Evolutionary conservation across 2,797 vertebrate genomes (phyloP), one percentile per base, ranked within the genome.

Genomic region (Mormyrops attenuatus): DNA sequence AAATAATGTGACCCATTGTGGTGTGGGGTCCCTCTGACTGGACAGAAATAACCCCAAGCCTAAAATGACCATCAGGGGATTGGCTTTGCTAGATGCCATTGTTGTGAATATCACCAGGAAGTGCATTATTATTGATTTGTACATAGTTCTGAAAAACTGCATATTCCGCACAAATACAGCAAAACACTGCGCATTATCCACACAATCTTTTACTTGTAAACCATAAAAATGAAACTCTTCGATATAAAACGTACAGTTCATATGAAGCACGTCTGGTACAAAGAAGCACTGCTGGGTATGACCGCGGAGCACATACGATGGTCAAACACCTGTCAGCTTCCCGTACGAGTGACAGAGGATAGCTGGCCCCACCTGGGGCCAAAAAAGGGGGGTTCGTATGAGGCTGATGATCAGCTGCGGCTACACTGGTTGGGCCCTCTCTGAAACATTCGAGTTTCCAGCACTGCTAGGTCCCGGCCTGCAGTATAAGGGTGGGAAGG

Each of bases 141-240:
- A 47, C 26, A 20, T 15, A 49, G 49, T 9, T 13, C 47, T 52
- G 50, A 77, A 47, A 38, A 53, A 26, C 5, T 30, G 22, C 22
- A 89, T n/a, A 82, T 6, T 57, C 47, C 8, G 9, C 11, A 89
- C n/a, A 9, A 26, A 52, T 55, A 84, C 77, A 88, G 30, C n/a
- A 63, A 88, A 41, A 57, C 57, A 80, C 38, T 80, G 63, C 15
- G 50, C 93, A 92, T 96, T 94, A 95, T 96, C 94, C 95, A 96
- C 95, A 96, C 95, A 96, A 94, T 96, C 95, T 96, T 97, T 97
- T 97, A 97, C 96, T 97, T 96, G 96, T 96, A 97, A 96, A 96
- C 96, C 95, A 97, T 96, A 96, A 96, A 96, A 97, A 97, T 96
- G 94, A 96, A 97, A 50, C 95, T 96, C 95, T 96, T 96, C 94